phyloP scores from a whole-genome alignment of 1,140 invertebrate species.

The Penaeus vannamei region DNA sequence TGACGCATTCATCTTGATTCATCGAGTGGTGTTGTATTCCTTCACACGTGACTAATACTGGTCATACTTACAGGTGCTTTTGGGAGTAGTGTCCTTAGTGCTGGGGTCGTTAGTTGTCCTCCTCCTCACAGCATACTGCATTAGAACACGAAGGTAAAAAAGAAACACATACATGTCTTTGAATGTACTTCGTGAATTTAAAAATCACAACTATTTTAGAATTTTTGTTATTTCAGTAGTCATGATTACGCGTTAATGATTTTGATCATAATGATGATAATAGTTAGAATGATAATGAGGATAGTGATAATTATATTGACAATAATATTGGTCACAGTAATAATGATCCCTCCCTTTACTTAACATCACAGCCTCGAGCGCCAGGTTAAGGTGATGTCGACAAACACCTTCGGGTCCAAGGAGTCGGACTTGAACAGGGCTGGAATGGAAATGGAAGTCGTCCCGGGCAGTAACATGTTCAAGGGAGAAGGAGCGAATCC shows the following conservation, averaged over 20 bases:
- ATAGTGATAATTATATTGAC: no score
- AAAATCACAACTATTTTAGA: not conserved
- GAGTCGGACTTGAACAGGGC: slow-evolving; percentile 76
- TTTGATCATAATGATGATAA: no score
- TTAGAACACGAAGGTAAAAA: slow-evolving; percentile 64
- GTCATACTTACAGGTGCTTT: slow-evolving; percentile 50
- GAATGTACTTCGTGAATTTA: not conserved
- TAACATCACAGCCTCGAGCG: slow-evolving; percentile 55
- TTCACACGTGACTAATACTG: no score
- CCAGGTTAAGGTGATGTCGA: slow-evolving; percentile 72
- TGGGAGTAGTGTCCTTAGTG: slow-evolving; percentile 63
- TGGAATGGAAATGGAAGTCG: slow-evolving; percentile 69
- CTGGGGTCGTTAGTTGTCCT: slow-evolving; percentile 61
- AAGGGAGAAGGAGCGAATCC: slow-evolving; percentile 80
- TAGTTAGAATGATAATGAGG: no score
- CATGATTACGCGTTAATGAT: no score
- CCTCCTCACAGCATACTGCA: slow-evolving; percentile 59
- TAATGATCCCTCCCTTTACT: slow-evolving; percentile 11
- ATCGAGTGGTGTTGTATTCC: no score
- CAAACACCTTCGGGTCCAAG: slow-evolving; percentile 77
- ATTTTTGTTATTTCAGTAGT: not conserved
- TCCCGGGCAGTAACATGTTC: slow-evolving; percentile 80
- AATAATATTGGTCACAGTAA: no score
- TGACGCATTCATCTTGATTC: no score
- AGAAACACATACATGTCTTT: slow-evolving; percentile 23